Evolutionary conservation across 2,888 invertebrate species (phyloP).

Genomic region (Endomychus coccineus): DNA sequence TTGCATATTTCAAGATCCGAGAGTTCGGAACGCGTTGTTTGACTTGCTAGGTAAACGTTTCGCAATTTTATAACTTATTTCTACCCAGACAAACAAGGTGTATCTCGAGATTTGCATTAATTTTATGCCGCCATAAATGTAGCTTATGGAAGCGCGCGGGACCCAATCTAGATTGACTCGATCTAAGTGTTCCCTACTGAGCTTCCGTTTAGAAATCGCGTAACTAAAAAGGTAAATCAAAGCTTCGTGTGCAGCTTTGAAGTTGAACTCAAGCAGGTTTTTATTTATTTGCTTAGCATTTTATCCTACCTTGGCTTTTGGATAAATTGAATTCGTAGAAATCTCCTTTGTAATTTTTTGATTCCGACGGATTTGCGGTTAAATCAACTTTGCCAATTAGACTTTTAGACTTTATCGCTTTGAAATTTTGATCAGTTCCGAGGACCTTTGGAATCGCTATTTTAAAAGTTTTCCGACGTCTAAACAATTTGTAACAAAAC

Average conservation of each 20-base stretch:
- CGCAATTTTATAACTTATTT: conserved; percentile 41
- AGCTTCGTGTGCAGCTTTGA: conserved; percentile 35
- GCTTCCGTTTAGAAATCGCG: conserved; percentile 14
- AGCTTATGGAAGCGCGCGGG: conserved; percentile 30
- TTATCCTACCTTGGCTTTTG: conserved; percentile 38
- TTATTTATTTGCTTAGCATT: conserved; percentile 38
- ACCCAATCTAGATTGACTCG: conserved; percentile 22
- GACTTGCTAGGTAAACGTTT: conserved; percentile 39
- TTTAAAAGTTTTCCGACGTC: no score
- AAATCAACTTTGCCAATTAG: conserved; percentile 16
- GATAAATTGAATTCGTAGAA: conserved; percentile 39
- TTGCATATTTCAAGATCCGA: conserved; percentile 38
- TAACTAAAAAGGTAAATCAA: conserved; percentile 42
- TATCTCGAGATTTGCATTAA: conserved; percentile 46
- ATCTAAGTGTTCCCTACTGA: conserved; percentile 18
- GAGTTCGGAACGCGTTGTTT: conserved; percentile 27
- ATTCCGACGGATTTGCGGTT: conserved; percentile 33
- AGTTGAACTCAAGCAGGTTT: conserved; percentile 32
- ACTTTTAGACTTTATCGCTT: conserved; percentile 9
- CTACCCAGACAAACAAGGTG: conserved; percentile 41
- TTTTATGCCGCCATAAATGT: conserved; percentile 45
- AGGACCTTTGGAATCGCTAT: no score
- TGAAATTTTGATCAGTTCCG: no score
- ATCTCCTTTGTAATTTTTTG: conserved; percentile 35
- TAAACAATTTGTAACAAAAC: no score